Evolutionary conservation across 2,797 vertebrate species (phyloP), one percentile per base, ranked within the genome.

Genomic region (Micromesistius poutassou): DNA sequence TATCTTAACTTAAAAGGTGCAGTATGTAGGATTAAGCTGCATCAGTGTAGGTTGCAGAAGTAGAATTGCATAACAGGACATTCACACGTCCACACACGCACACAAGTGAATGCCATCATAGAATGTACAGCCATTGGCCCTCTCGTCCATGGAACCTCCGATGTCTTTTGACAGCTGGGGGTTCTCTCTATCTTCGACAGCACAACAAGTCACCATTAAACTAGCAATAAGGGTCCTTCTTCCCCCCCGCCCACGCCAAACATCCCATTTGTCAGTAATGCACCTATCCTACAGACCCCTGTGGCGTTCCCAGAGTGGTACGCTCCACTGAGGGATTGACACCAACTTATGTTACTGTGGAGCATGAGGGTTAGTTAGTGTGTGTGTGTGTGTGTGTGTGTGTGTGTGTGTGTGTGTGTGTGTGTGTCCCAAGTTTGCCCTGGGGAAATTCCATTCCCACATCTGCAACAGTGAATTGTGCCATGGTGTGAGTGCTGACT

Each of bases 361-460:
- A 8, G 30, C 16, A 31, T 31, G 70, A 33, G 68, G 76, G 78
- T 40, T 8, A 8, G 36, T 40, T 36, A 5, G 72, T 73, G 72
- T 38, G 72, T 68, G 66, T 28, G 66, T 68, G 66, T 28, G 66
- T 68, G 66, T 28, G n/a, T 68, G n/a, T 70, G 30, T 50, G 46
- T 71, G 73, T 70, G 68, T 30, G 25, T 70, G 68, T 13, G 68
- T 30, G 30, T 13, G 25, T 30, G 68, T 30, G 68, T 55, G 55
- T 75, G 73, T 71, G 70, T 33, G 4, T 71, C 72, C 40, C 50
- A 14, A 42, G 10, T 77, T 30, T 46, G 71, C 73, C 30, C 71
- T 75, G 66, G 35, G 71, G 79, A 80, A 81, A 80, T 78, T 82
- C 80, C 74, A 85, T 86, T 78, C 62, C 62, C 74, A 79, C 84